Conservation (phyloP, 2,888 invertebrate species). For the Patella pellucida region DNA sequence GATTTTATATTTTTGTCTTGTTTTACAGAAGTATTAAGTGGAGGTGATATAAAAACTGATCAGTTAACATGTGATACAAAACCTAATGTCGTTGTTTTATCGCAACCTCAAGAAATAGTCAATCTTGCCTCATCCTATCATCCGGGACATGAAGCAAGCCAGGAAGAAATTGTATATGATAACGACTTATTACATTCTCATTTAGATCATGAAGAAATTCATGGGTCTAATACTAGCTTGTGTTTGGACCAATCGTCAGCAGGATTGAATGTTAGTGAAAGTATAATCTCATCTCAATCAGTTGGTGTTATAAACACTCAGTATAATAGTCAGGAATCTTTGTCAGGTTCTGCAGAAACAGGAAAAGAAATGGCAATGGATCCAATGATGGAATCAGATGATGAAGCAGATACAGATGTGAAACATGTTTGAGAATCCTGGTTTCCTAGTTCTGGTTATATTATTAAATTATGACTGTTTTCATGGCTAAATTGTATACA, state of each 20-base stretch:
- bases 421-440: slow-evolving; percentile 11
- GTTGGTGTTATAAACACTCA: slow-evolving; percentile 1
- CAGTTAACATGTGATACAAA: slow-evolving; percentile 9
- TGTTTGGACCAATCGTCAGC: slow-evolving; percentile 17
- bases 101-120: slow-evolving; percentile 46
- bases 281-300: slow-evolving; percentile 16
- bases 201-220: slow-evolving; percentile 40
- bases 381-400: slow-evolving; percentile 50
- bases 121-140: slow-evolving; percentile 34
- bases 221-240: slow-evolving; percentile 23
- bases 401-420: slow-evolving; percentile 32
- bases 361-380: slow-evolving; percentile 37
- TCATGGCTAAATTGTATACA: too few relatives aligned
- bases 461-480: neutral
- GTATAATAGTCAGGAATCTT: slow-evolving; percentile 12
- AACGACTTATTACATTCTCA: slow-evolving; percentile 35
- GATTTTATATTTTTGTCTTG: neutral
- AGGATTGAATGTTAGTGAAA: slow-evolving; percentile 27
- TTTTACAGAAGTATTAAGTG: slow-evolving; percentile 21
- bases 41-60: slow-evolving; percentile 7
- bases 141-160: slow-evolving; percentile 18
- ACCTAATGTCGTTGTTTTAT: slow-evolving; percentile 49
- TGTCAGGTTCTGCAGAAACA: slow-evolving; percentile 16
- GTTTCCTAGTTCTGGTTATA: neutral
- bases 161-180: slow-evolving; percentile 33